Conservation (phyloP, 1,140 invertebrate genomes). For the Procambarus clarkii region DNA sequence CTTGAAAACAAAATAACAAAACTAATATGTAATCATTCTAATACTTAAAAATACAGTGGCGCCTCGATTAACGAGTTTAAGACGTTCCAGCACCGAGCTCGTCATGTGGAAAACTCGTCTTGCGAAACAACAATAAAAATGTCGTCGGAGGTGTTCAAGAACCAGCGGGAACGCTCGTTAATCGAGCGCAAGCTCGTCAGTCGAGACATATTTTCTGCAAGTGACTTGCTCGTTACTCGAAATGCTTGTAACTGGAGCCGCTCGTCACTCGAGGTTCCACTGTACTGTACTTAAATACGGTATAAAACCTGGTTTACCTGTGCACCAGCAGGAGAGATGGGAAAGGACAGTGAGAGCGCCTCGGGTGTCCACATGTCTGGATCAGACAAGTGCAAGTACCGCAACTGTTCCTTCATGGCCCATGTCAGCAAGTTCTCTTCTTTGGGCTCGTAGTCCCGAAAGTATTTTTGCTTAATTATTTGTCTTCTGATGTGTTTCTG, state of each 20-base stretch:
- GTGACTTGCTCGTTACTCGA: too few species aligned
- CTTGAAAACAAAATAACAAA: neutral
- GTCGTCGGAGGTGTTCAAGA: too few species aligned
- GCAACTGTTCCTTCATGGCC: constrained; percentile 50
- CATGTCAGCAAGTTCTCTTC: constrained; percentile 44
- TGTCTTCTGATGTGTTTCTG: neutral
- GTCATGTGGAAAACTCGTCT: too few species aligned
- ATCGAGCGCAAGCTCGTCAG: too few species aligned
- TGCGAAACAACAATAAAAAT: too few species aligned
- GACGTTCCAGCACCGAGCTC: too few species aligned
- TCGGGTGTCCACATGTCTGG: constrained; percentile 40
- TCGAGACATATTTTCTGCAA: too few species aligned
- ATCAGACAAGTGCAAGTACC: constrained; percentile 30
- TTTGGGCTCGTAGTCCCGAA: neutral
- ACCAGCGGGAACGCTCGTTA: too few species aligned
- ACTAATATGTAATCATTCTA: neutral
- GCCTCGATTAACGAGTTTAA: too few species aligned
- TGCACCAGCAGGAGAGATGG: constrained; percentile 45
- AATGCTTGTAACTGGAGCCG: too few species aligned
- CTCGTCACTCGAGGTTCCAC: too few species aligned
- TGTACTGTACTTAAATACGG: too few species aligned
- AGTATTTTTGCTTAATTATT: constrained; percentile 43
- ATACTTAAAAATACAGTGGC: neutral
- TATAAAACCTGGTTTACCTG: constrained; percentile 7
- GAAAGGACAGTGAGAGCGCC: constrained; percentile 26